Percentiles rank a stretch among this genome's conserved stretches.
These are phyloP conservation scores for Drosophila oshimai DNA, from an alignment of 1,140 invertebrate species.

Conservation along the genomic window DNA sequence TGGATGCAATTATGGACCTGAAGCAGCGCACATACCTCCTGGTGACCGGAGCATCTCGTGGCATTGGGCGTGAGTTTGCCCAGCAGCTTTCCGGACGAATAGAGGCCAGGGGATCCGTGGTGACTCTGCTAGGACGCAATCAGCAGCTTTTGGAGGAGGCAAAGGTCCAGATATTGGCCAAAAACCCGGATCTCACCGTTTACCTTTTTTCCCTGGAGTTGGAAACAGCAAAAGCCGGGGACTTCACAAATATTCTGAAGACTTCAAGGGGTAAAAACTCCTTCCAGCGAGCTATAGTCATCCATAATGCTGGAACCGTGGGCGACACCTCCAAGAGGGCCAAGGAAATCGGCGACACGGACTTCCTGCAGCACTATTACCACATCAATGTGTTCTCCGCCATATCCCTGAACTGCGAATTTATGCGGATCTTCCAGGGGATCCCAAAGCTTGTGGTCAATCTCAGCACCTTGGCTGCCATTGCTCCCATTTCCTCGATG, in stretches of 20 bases:
- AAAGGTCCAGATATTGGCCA: conserved; percentile 84
- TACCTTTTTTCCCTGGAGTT: conserved; percentile 86
- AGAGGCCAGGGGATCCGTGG: conserved; percentile 86
- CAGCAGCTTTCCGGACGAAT: conserved; percentile 86
- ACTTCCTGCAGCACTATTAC: conserved; percentile 87
- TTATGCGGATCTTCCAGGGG: conserved; percentile 85
- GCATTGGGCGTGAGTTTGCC: conserved; percentile 92
- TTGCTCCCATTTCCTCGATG: conserved; percentile 90
- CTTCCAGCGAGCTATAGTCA: conserved; percentile 89
- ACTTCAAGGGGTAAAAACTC: neutral
- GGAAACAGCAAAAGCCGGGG: conserved; percentile 61
- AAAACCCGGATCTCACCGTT: conserved; percentile 82
- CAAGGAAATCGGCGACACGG: conserved; percentile 85
- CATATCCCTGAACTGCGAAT: conserved; percentile 90
- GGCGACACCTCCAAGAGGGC: conserved; percentile 88
- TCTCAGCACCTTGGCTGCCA: conserved; percentile 92
- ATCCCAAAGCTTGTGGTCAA: conserved; percentile 89
- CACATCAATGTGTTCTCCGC: conserved; percentile 92
- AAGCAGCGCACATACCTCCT: conserved; percentile 84
- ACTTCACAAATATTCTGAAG: conserved; percentile 55
- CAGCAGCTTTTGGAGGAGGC: conserved; percentile 86
- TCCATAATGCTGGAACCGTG: conserved; percentile 95
- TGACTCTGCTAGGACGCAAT: conserved; percentile 91
- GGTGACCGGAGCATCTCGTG: conserved; percentile 93
- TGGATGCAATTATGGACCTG: conserved; percentile 49